phyloP scores from a whole-genome alignment of 2,113 vertebrate genomes.

The Ageneiosus marmoratus region DNA sequence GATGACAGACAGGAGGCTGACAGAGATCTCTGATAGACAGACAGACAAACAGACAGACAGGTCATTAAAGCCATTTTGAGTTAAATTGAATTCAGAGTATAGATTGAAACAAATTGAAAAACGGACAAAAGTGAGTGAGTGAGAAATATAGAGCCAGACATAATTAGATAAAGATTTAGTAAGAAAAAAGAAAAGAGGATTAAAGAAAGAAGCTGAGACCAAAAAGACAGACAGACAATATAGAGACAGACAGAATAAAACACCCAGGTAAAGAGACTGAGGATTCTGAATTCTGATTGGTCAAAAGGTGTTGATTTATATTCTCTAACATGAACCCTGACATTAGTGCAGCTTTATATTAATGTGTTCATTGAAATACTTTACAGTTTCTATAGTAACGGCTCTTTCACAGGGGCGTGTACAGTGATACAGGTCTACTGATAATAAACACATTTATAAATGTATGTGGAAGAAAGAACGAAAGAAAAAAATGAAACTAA shows the following conservation, averaged over 20 bases:
- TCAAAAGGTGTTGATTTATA: not conserved
- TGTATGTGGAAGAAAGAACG: not conserved
- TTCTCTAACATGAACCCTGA: not conserved
- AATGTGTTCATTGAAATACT: too few relatives aligned
- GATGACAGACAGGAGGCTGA: slow-evolving; percentile 90
- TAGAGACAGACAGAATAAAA: too few relatives aligned
- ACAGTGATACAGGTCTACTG: too few relatives aligned
- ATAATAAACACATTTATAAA: too few relatives aligned
- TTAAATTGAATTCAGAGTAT: not conserved
- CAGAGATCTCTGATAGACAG: slow-evolving; percentile 81
- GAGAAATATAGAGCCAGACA: not conserved
- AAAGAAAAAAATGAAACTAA: not conserved
- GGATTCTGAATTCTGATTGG: not conserved
- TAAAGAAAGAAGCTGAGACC: not conserved
- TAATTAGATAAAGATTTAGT: not conserved
- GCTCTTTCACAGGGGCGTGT: too few relatives aligned
- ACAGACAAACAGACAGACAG: not conserved
- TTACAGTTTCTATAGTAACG: too few relatives aligned
- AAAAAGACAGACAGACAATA: not conserved
- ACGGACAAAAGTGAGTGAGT: not conserved
- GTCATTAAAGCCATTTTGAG: not conserved
- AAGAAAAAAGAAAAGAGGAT: not conserved
- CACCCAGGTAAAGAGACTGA: not conserved
- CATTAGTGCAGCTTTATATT: too few relatives aligned
- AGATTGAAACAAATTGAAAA: not conserved